These are phyloP conservation scores for Lasius fuliginosus DNA, from an alignment of 2,888 invertebrate genomes.

Conservation along the genomic window DNA sequence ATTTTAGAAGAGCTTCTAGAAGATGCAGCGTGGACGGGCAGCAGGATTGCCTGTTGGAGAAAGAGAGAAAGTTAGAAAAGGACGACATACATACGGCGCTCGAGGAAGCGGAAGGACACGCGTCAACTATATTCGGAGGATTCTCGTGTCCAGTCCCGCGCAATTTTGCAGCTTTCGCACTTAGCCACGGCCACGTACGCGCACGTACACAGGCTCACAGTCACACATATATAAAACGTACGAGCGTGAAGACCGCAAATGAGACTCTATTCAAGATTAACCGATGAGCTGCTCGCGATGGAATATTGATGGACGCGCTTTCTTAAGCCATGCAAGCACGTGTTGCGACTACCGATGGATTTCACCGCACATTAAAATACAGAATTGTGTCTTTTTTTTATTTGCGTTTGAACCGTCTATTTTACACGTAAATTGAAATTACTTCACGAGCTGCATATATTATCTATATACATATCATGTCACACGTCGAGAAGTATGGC, in stretches of 20 bases:
- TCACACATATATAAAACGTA: background rate
- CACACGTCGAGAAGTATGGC: background rate
- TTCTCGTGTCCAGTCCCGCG: slow-evolving; percentile 40
- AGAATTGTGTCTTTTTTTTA: slow-evolving; percentile 30
- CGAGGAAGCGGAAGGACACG: slow-evolving; percentile 60
- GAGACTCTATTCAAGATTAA: slow-evolving; percentile 84
- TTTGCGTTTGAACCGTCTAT: slow-evolving; percentile 2
- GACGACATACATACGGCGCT: slow-evolving; percentile 61
- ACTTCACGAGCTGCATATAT: background rate
- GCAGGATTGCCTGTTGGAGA: slow-evolving; percentile 55
- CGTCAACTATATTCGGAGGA: slow-evolving; percentile 48
- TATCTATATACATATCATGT: background rate
- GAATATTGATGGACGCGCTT: slow-evolving; percentile 66
- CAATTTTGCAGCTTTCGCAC: slow-evolving; percentile 41
- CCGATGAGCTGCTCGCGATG: slow-evolving; percentile 61
- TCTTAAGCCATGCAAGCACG: slow-evolving; percentile 40
- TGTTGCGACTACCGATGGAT: slow-evolving; percentile 59
- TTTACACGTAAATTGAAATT: background rate
- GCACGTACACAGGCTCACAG: slow-evolving; percentile 18
- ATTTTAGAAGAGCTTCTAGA: slow-evolving; percentile 61
- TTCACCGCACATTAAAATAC: slow-evolving; percentile 42
- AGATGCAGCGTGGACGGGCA: slow-evolving; percentile 25
- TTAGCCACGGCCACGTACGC: slow-evolving; percentile 37
- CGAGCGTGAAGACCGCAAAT: slow-evolving; percentile 72
- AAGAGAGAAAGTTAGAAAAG: slow-evolving; percentile 59